Evolutionary conservation across 2,797 vertebrate genomes (phyloP).

Genomic region (Argentina silus): DNA sequence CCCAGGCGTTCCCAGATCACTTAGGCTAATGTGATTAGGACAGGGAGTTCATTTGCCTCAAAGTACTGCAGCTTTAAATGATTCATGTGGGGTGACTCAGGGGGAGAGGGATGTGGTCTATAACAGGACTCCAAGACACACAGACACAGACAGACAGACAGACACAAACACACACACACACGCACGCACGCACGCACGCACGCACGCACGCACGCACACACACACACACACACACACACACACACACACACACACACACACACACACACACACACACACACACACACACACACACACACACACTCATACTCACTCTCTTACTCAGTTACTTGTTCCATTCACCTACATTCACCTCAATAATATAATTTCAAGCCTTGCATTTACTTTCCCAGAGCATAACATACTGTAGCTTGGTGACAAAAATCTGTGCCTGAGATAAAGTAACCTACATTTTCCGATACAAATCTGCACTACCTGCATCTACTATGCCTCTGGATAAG

Average conservation of each 20-base stretch:
- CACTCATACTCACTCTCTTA: constrained; percentile 16
- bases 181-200: background rate
- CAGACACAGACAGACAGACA: constrained; percentile 12
- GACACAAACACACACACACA: constrained; percentile 20
- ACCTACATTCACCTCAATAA: background rate
- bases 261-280: constrained; percentile 29
- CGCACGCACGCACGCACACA: background rate
- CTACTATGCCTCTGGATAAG: too few species aligned
- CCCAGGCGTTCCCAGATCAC: constrained; percentile 72
- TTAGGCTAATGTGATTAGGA: constrained; percentile 76
- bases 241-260: background rate
- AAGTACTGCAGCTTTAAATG: constrained; percentile 65
- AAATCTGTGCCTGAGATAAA: too few species aligned
- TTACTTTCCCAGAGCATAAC: background rate
- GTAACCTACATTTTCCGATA: too few species aligned
- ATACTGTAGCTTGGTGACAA: too few species aligned
- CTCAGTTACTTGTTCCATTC: constrained; percentile 6
- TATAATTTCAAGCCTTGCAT: background rate
- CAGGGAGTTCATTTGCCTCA: constrained; percentile 62
- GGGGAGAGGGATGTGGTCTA: constrained; percentile 26
- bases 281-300: constrained; percentile 23
- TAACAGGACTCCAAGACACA: constrained; percentile 44
- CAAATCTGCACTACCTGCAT: too few species aligned
- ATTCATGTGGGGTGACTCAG: constrained; percentile 61
- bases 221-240: background rate